These are phyloP conservation scores for Drosophila mettleri DNA, from an alignment of 2,888 invertebrate species.

Conservation along the genomic window DNA sequence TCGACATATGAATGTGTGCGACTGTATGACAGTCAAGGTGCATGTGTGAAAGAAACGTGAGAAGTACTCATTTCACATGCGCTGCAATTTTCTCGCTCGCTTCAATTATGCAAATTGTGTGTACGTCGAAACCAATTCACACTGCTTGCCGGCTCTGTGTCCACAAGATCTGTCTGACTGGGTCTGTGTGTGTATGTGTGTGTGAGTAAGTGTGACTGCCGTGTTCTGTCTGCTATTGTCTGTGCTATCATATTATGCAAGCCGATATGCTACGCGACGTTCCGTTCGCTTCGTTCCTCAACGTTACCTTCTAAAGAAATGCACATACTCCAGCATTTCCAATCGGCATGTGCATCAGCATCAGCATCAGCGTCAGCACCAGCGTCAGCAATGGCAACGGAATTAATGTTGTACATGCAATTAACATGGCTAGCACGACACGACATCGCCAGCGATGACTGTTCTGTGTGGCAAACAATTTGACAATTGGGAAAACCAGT, in stretches of 20 bases:
- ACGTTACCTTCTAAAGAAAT: constrained; percentile 46
- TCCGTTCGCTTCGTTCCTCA: constrained; percentile 11
- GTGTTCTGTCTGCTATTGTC: constrained; percentile 22
- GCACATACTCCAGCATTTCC: constrained; percentile 47
- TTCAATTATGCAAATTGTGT: constrained; percentile 77
- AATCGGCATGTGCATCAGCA: constrained; percentile 23
- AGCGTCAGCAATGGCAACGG: constrained; percentile 1
- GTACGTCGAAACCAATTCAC: constrained; percentile 74
- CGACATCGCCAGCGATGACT: constrained; percentile 6
- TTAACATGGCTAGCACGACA: constrained; percentile 54
- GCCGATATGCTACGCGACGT: constrained; percentile 23
- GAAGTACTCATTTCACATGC: constrained; percentile 73
- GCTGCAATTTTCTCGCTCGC: constrained; percentile 75
- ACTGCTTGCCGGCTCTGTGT: constrained; percentile 52
- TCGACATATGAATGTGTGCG: constrained; percentile 26
- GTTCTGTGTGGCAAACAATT: constrained; percentile 22
- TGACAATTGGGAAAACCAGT: constrained; percentile 20
- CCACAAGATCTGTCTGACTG: constrained; percentile 5
- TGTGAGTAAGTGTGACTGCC: constrained; percentile 1
- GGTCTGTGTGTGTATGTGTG: background rate
- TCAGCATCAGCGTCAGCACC: constrained; percentile 5
- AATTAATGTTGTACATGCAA: constrained; percentile 68
- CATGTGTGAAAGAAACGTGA: constrained; percentile 40
- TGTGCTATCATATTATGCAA: constrained; percentile 52
- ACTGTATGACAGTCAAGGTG: constrained; percentile 5